Percentiles rank a stretch among this genome's conserved stretches.
These are phyloP conservation scores for Euplexia lucipara DNA, from an alignment of 2,888 invertebrate species.

Conservation along the genomic window DNA sequence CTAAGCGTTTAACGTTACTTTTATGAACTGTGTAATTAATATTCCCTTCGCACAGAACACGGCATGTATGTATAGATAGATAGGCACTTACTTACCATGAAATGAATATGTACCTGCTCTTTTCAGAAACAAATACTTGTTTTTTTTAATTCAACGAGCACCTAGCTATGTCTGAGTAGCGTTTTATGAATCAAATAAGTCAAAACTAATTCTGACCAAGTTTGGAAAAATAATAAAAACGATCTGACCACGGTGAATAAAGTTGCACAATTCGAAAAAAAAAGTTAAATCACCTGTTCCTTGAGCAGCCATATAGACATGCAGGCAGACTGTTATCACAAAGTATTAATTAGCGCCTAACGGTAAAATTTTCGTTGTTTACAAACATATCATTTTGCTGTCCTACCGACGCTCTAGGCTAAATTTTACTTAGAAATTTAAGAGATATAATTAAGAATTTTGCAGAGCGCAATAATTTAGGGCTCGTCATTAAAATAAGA, in stretches of 20 bases:
- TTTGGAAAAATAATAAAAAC: not conserved
- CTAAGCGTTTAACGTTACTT: constrained; percentile 86
- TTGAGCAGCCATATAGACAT: constrained; percentile 13
- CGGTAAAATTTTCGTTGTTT: constrained; percentile 86
- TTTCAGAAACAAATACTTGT: no score
- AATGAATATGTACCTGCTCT: constrained; percentile 4
- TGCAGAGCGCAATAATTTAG: constrained; percentile 89
- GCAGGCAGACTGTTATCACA: constrained; percentile 72
- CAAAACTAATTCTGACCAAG: not conserved
- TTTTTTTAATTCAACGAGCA: not conserved
- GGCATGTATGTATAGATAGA: constrained; percentile 12
- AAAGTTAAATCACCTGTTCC: constrained; percentile 18
- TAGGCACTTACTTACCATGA: constrained; percentile 20
- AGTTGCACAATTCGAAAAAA: not conserved
- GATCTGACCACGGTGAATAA: not conserved
- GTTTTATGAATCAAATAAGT: not conserved
- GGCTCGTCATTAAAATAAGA: constrained; percentile 83
- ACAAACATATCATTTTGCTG: constrained; percentile 90
- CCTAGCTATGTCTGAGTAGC: not conserved
- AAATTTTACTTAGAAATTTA: constrained; percentile 90
- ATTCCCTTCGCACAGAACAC: constrained; percentile 66
- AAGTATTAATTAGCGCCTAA: constrained; percentile 84
- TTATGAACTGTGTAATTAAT: constrained; percentile 88
- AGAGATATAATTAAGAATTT: constrained; percentile 91
- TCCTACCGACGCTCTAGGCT: constrained; percentile 83